Base-by-base conservation (phyloP, 2,888 invertebrate genomes). In the Caenorhabditis parvicauda region DNA sequence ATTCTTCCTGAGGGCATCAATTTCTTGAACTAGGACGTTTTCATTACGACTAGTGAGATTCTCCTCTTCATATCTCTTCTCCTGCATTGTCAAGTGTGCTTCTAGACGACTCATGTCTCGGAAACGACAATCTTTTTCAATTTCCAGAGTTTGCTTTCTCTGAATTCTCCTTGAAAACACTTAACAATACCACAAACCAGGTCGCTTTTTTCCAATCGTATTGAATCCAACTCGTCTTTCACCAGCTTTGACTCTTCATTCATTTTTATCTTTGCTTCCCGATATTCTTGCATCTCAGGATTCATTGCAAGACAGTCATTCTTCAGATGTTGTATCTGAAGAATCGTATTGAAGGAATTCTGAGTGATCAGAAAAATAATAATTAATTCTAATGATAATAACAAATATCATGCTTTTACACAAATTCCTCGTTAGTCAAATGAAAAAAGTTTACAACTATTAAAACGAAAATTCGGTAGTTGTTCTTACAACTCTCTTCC, bases 1-100 rank as follows among this genome's bases (percentile, higher is more conserved):
- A 35, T 67, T 67, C 35, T 62, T 50, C 44, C 58, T 61, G 39
- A 65, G 43, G n/a, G 50, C 57, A 29, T 65, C 59, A 14, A 67
- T 59, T 41, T 72, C 70, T n/a, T 57, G 59, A 2, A 72, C 67
- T 29, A 72, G 47, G 4, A 55, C 43, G 19, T 67, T 60, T 43
- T 72, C 72, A 35, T 72, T 66, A 0, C 64, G 63, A 19, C 59
- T 55, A 9, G 60, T 59, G 24, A 64, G 45, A 41, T 52, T 64
- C 5, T 28, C 24, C 35, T 53, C 49, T 2, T 50, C 59, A 54
- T 70, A 73, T 19, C 66, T 57, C 3, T 62, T 59, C 42, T 71
- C 63, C 19, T 55, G 50, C 22, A 50, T 57, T 12, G 14, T n/a
- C 0, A 67, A 42, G 9, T 57, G 38, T 24, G 22, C 44, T 1